Conservation (phyloP, 2,888 invertebrate species). For the Parelbella ahira region DNA sequence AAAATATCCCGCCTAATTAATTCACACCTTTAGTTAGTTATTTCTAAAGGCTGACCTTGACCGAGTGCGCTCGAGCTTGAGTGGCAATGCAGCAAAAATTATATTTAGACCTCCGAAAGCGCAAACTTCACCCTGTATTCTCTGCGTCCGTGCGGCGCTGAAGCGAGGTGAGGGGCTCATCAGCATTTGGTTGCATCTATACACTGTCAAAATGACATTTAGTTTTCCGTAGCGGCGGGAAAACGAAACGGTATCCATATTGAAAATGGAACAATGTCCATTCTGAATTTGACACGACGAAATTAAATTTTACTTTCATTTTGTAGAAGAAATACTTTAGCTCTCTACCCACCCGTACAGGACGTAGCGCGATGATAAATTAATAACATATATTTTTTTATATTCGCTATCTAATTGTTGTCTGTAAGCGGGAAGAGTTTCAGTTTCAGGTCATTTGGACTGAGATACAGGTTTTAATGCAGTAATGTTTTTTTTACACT, state of each 20-base stretch:
- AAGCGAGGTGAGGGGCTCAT: constrained; percentile 6
- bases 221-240: constrained; percentile 20
- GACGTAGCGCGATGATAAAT: too few relatives aligned
- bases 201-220: constrained; percentile 52
- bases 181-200: constrained; percentile 28
- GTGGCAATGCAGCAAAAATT: constrained; percentile 23
- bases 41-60: constrained; percentile 34
- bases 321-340: too few relatives aligned
- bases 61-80: constrained; percentile 26
- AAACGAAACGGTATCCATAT: not conserved
- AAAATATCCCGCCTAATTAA: constrained; percentile 6
- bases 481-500: too few relatives aligned
- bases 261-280: constrained; percentile 10
- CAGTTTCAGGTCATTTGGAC: too few relatives aligned
- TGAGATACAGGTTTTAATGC: too few relatives aligned
- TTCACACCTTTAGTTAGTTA: constrained; percentile 14
- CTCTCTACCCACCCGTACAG: too few relatives aligned
- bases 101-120: constrained; percentile 19
- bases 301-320: too few relatives aligned
- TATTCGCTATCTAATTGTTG: too few relatives aligned
- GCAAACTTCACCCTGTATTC: constrained; percentile 8
- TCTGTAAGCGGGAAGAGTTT: too few relatives aligned
- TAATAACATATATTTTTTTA: too few relatives aligned
- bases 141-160: constrained; percentile 1
- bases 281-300: constrained; percentile 9